A percentile compares a stretch with the other conserved stretches of the same genome.
phyloP scores from a whole-genome alignment of 2,113 vertebrate genomes.

The Otolemur garnettii region DNA sequence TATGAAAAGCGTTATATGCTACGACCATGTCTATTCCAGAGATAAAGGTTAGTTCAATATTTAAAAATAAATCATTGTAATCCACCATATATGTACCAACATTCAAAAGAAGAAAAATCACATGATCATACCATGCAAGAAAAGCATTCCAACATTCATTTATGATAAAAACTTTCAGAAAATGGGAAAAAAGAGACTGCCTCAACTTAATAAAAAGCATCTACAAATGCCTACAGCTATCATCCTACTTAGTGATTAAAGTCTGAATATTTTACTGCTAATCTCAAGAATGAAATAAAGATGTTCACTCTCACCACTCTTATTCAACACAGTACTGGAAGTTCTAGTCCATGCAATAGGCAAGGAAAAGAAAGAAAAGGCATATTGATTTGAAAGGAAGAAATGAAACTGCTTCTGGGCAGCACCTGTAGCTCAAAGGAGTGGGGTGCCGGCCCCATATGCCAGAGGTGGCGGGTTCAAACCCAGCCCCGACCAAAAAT shows the following conservation, averaged over 20 bases:
- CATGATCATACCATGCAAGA: accelerated
- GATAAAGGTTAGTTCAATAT: not conserved
- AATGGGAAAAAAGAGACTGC: not conserved
- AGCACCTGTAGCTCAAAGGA: no score
- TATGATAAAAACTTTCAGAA: not conserved
- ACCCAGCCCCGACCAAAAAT: no score
- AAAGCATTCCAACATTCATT: not conserved
- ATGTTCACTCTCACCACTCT: not conserved
- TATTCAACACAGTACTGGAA: accelerated
- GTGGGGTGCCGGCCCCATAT: no score
- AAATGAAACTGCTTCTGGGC: not conserved
- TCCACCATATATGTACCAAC: not conserved
- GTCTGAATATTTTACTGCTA: not conserved
- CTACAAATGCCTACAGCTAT: not conserved
- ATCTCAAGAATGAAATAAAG: not conserved
- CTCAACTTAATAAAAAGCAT: not conserved
- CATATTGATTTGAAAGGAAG: not conserved
- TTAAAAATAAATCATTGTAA: not conserved
- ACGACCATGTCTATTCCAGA: not conserved
- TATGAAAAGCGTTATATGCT: not conserved
- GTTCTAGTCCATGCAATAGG: no score
- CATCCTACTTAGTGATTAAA: accelerated
- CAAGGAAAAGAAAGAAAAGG: not conserved
- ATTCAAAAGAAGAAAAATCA: not conserved
- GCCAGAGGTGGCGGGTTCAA: no score